Conservation (phyloP, 2,113 vertebrate species). For the Syngnathus typhle region DNA sequence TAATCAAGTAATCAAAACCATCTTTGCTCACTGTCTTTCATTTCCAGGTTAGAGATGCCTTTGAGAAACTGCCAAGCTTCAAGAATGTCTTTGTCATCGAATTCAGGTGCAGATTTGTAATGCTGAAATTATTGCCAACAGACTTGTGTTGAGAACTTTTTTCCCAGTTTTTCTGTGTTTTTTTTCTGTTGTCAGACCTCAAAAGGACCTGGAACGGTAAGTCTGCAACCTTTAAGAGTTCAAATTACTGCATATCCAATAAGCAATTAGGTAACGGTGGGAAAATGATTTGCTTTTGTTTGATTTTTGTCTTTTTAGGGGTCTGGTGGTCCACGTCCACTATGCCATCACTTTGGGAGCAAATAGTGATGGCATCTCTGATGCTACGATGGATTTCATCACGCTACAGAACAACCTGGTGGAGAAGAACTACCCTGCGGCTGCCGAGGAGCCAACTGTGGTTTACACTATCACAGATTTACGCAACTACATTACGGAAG, state of each 20-base stretch:
- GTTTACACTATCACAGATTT: constrained; percentile 88
- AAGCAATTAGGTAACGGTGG: not conserved
- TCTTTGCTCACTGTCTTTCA: not conserved
- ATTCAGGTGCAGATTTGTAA: constrained; percentile 76
- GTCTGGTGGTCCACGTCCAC: constrained; percentile 78
- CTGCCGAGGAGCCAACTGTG: constrained; percentile 79
- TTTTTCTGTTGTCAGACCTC: constrained; percentile 60
- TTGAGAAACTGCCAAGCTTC: constrained; percentile 81
- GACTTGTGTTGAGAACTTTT: not conserved
- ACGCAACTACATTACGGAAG: constrained; percentile 82
- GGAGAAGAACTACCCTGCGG: constrained; percentile 75
- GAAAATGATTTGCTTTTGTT: not conserved
- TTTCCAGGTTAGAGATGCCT: constrained; percentile 77
- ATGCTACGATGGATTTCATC: constrained; percentile 82
- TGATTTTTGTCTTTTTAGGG: constrained; percentile 40
- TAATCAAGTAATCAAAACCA: not conserved
- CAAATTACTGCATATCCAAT: not conserved
- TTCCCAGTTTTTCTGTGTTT: not conserved
- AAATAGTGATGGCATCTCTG: constrained; percentile 70
- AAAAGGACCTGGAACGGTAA: constrained; percentile 75
- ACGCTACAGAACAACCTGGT: constrained; percentile 85
- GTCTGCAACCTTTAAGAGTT: constrained; percentile 1
- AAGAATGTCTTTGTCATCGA: constrained; percentile 76
- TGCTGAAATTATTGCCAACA: not conserved
- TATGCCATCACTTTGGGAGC: constrained; percentile 82